Percentiles rank a stretch among this genome's conserved stretches.
These are phyloP conservation scores for Stichopus horrens DNA, from an alignment of 53 echinoderm and acorn worm genomes.

Conservation along the genomic window DNA sequence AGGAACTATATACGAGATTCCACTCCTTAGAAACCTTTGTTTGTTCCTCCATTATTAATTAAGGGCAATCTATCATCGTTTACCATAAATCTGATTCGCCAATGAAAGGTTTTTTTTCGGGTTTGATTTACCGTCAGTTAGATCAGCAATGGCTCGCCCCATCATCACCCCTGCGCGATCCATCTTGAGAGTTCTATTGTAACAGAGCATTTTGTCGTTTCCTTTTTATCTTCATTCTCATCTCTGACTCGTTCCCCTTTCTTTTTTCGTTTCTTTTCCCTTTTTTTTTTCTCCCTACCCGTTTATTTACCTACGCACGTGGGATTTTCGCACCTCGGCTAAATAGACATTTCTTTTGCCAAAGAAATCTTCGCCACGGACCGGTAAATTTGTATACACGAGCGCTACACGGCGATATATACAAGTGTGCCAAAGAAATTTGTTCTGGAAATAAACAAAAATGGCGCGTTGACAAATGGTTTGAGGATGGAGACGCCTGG, in stretches of 20 bases:
- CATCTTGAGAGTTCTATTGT: constrained; percentile 19
- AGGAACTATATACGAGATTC: background rate
- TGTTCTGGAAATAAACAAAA: constrained; percentile 45
- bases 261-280: background rate
- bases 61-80: constrained; percentile 36
- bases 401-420: constrained; percentile 41
- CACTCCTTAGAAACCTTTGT: constrained; percentile 6
- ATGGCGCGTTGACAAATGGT: constrained; percentile 41
- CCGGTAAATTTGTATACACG: constrained; percentile 44
- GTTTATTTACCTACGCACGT: constrained; percentile 46
- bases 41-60: constrained; percentile 38
- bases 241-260: background rate
- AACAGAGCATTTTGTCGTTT: background rate
- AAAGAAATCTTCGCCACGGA: constrained; percentile 44
- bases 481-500: constrained; percentile 25
- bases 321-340: constrained; percentile 47
- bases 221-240: background rate
- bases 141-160: constrained; percentile 35
- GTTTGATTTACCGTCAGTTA: constrained; percentile 24
- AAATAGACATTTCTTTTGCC: constrained; percentile 46
- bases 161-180: constrained; percentile 36
- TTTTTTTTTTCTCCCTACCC: background rate
- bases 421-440: constrained; percentile 48
- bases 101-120: background rate
- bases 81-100: constrained; percentile 40